Evolutionary conservation across 1,140 invertebrate species (phyloP).

Genomic region (Bombus fervidus): DNA sequence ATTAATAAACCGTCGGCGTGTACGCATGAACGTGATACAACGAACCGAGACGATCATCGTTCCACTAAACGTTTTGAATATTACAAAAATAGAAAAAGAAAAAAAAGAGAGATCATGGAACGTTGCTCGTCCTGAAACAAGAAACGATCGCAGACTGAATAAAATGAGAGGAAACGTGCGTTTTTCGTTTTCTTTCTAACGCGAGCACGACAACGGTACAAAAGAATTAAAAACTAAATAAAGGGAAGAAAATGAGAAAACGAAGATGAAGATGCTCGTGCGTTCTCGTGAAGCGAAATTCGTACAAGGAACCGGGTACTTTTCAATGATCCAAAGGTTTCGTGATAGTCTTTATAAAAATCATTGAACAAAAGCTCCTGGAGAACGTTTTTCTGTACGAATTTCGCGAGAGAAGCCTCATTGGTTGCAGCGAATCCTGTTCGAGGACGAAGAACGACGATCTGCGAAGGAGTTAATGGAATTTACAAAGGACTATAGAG

Average conservation of each 20-base stretch:
- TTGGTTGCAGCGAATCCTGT: not conserved
- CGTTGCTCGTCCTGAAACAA: not conserved
- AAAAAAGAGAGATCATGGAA: not conserved
- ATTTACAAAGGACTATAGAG: not conserved
- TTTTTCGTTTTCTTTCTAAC: constrained; percentile 37
- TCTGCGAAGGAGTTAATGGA: not conserved
- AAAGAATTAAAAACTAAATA: not conserved
- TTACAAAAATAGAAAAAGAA: not conserved
- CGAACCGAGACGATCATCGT: not conserved
- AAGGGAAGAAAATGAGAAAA: not conserved
- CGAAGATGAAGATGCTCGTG: constrained; percentile 12
- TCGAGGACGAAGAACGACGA: constrained; percentile 11
- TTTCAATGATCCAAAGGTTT: not conserved
- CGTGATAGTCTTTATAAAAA: not conserved
- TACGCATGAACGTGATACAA: constrained; percentile 1
- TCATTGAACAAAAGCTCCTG: not conserved
- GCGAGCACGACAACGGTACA: constrained; percentile 54
- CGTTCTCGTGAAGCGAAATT: constrained; percentile 28
- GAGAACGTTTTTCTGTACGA: not conserved
- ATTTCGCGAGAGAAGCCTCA: not conserved
- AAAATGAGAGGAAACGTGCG: constrained; percentile 4
- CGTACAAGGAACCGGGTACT: constrained; percentile 18
- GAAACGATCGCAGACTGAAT: constrained; percentile 6
- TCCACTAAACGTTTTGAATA: not conserved
- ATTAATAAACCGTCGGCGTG: not conserved